Base-by-base conservation (phyloP, 2,888 invertebrate species). In the Epistrophe grossulariae region DNA sequence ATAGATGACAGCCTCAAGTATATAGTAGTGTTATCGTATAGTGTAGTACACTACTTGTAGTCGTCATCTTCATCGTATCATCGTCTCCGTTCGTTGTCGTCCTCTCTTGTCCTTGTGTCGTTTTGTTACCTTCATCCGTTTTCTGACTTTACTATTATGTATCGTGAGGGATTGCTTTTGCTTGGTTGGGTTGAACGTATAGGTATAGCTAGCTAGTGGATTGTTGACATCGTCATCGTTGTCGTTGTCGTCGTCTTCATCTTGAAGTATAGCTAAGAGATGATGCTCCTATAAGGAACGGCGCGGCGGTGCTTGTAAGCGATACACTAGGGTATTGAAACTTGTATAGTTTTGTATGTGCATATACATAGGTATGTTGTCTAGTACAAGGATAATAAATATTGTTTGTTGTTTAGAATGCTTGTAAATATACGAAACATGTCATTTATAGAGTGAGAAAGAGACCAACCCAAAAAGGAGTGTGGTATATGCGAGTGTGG, bases 381-480 rank as follows among this genome's bases (percentile, higher is more conserved):
- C 17, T 64, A 38, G 9, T n/a, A 43, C 48, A 31, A 68, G 76
- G 74, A 84, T 80, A 84, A 84, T 80, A 80, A 80, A 72, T 79
- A 60, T 80, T 80, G 72, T 79, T 79, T 76, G 79, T 76, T 71
- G 64, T 52, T 43, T 59, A 45, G 52, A 68, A 79, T 40, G 66
- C 57, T 72, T 77, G 72, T 59, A 82, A 82, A 59, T 81, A 76
- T 70, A 81, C 62, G 48, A 76, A 81, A 76, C 48, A 68, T 81
- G 68, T 62, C 62, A 81, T 81, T 70, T 24, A 24, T 24, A 57
- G 31, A 55, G 31, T 6, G 9, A 43, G 62, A 62, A 43, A 19
- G 38, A 19, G 38, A 19, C n/a, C 11, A 60, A 24, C 3, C 17
- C 4, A 13, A 17, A 11, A 19, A 6, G 19, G 60, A 15, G 13